Base-by-base conservation (phyloP, 2,797 vertebrate species). In the Acanthis flammea region DNA sequence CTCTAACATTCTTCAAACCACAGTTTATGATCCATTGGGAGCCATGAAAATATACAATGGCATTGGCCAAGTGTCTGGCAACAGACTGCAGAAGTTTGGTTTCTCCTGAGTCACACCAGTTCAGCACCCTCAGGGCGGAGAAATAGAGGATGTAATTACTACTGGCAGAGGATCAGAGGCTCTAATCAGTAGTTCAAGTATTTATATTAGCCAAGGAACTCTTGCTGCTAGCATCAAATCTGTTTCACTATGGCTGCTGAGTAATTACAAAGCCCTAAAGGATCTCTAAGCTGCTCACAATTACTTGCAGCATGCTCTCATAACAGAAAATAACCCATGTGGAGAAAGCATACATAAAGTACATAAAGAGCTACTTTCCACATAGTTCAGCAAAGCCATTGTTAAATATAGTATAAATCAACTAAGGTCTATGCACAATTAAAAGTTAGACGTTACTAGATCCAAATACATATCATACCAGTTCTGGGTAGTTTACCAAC, bases 181-280 rank as follows among this genome's bases (percentile, higher is more conserved):
- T 80, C 25, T 55, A 91, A 92, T 86, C 75, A 86, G 72, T 24
- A 79, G 71, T 72, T 88, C 45, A 79, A 72, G 72, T 82, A 55
- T 83, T 89, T 91, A 58, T 67, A 81, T 84, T 71, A 91, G 63
- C 83, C 72, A 86, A 88, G 67, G 54, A 94, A 72, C 66, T 88
- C 71, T 78, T 55, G 71, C 91, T 90, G 82, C 62, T 77, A 85
- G 66, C 86, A 93, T 90, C 48, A 74, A 90, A 93, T 90, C 74
- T 87, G 70, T 78, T 95, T 71, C 16, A 7, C 57, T 24, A 30
- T 27, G 33, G 48, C 58, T 88, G 58, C 25, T 41, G 45, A 82
- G 45, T 55, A 86, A 90, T 14, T 73, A 28, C 54, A 66, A 86
- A 92, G 90, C 55, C 90, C 84, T 66, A 42, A 92, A 94, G 70